Conservation (phyloP, 2,113 vertebrate genomes). For the Oenanthe oenanthe region DNA sequence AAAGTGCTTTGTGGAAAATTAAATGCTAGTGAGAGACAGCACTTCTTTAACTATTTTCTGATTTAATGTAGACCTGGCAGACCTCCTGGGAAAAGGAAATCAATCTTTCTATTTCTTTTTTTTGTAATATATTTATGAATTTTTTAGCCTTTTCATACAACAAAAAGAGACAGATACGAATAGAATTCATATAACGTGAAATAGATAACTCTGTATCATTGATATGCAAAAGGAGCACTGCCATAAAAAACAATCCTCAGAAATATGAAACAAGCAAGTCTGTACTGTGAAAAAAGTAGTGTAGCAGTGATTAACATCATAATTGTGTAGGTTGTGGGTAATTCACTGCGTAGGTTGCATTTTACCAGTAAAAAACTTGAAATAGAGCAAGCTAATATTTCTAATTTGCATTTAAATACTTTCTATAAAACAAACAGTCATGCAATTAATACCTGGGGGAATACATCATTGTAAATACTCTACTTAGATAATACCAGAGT, state of each 20-base stretch:
- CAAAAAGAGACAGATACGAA: neutral
- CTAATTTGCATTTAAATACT: slow-evolving; percentile 21
- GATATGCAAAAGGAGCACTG: neutral
- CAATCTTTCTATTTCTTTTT: neutral
- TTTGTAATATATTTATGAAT: neutral
- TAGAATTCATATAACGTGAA: neutral
- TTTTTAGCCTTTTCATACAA: neutral
- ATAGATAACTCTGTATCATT: neutral
- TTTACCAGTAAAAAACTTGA: neutral
- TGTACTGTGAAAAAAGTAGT: neutral
- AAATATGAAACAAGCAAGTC: neutral
- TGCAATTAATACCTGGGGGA: neutral
- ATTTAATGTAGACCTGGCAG: neutral
- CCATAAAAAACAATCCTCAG: neutral
- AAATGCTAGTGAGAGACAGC: neutral
- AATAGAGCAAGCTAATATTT: neutral
- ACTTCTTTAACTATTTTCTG: neutral
- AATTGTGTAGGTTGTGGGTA: neutral
- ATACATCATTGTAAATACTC: neutral
- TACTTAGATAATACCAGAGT: neutral
- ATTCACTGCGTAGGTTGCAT: neutral
- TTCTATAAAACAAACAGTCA: neutral
- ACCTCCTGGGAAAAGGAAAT: neutral
- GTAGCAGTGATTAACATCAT: neutral
- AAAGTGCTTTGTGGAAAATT: slow-evolving; percentile 2